Conservation (phyloP, 2,113 vertebrate species). For the Alouatta palliata region DNA sequence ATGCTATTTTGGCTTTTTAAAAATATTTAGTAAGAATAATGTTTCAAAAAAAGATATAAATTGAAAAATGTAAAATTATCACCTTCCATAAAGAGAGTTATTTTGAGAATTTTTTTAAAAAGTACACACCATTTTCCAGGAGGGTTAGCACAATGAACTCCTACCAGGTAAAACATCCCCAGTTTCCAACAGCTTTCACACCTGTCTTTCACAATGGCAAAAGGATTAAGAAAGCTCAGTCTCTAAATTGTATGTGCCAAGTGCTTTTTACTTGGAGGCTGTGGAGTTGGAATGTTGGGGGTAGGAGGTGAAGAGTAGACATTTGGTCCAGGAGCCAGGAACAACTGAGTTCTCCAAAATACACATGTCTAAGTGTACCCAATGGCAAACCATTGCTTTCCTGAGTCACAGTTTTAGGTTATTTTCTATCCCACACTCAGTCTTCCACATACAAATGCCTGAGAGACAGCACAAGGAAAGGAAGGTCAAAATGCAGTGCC, state of each 20-base stretch:
- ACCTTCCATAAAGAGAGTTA: neutral
- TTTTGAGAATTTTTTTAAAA: slow-evolving; percentile 35
- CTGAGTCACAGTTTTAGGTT: neutral
- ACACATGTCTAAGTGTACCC: rapidly evolving
- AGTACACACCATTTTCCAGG: neutral
- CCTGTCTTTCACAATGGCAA: slow-evolving; percentile 6
- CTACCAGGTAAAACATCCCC: slow-evolving; percentile 12
- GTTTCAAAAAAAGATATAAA: neutral
- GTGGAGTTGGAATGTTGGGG: neutral
- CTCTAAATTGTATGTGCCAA: neutral
- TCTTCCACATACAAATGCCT: neutral
- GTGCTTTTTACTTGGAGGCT: neutral
- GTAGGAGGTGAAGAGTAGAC: rapidly evolving
- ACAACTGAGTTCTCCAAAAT: neutral
- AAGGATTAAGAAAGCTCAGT: neutral
- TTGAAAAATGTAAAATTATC: slow-evolving; percentile 18
- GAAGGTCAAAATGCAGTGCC: rapidly evolving
- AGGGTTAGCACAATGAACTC: slow-evolving; percentile 48
- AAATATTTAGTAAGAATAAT: neutral
- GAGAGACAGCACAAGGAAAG: neutral
- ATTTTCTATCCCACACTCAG: neutral
- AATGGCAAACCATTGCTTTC: neutral
- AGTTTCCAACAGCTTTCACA: neutral
- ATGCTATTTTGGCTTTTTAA: slow-evolving; percentile 8
- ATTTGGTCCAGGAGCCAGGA: neutral